Evolutionary conservation across 2,888 invertebrate species (phyloP), one percentile per base, ranked within the genome.

Genomic region (Blastobasis adustella): DNA sequence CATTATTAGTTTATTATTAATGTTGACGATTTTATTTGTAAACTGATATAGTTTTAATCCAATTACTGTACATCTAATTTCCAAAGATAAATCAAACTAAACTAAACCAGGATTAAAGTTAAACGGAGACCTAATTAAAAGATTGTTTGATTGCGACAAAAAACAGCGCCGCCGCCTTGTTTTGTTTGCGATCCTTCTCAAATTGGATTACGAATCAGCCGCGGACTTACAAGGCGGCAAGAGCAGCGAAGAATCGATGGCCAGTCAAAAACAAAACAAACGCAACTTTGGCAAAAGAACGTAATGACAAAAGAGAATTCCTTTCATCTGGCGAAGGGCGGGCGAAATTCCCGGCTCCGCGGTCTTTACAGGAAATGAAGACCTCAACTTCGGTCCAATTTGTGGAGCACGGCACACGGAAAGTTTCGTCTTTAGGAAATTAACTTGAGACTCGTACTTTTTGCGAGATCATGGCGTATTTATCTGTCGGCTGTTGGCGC

Each of bases 341-440:
- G 49, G 44, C 53, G 54, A 55, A 55, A 61, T 56, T 57, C 58
- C 52, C 52, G 51, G 49, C 51, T 40, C 49, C 64, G 63, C 62
- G 63, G 62, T 54, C 53, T 54, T 65, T 58, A 54, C 71, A 76
- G 81, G 79, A 81, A 80, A 82, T 79, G 74, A 78, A 79, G 73
- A 71, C 69, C 69, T 67, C 76, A 73, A 66, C 67, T 71, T 66
- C 58, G 53, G 57, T 63, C 67, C 69, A 78, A 79, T 77, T 79
- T 78, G 71, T 66, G 46, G 51, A 49, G 46, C 50, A 50, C 61
- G 66, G 55, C 57, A 58, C 61, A 55, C 55, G 54, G 55, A 57
- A 69, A 72, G 60, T 71, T 69, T 57, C 61, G 56, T 46, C 54
- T 50, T 59, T 56, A 65, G 62, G 67, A 66, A 71, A 70, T 70